Evolutionary conservation across 1,140 invertebrate genomes (phyloP), one percentile per base, ranked within the genome.

Genomic region (Hypothenemus hampei): DNA sequence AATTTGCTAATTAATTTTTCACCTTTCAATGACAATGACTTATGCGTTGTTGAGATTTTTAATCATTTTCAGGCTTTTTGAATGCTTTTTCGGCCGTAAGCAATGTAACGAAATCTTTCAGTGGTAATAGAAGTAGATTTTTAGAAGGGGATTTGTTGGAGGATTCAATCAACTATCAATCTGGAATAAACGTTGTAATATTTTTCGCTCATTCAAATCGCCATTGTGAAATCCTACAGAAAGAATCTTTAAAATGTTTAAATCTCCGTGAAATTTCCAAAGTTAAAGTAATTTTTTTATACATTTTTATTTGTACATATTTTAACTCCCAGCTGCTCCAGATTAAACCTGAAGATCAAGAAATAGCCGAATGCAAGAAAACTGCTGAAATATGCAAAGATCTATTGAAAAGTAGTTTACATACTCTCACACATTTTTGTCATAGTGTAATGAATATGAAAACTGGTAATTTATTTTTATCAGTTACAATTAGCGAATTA

Each of bases 401-500:
- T 22, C 24, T 63, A 8, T 39, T 65, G 1, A 59, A 58, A 50
- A 22, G 50, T 33, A 50, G 59, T 19, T 23, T 65, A 15, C 43
- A 45, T 19, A 44, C 54, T 10, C 44, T 65, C 15, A 58, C 51
- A 7, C 57, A 61, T 31, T 65, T 45, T 47, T 57, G 57, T 22
- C 46, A 58, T 31, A 59, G 56, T 16, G 61, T 51, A 2, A 36
- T 63, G 21, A 61, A 62, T 11, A 63, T 65, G 61, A 65, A 60
- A 43, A 63, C 63, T 35, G 59, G 56, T 62, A 31, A 19, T n/a
- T 13, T n/a, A 0, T 15, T 13, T 50, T 23, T 21, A n/a, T n/a
- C n/a, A 24, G 1, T 10, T 10, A 19, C 19, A 36, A 15, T 29
- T 6, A 29, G 10, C 29, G 13, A 15, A 26, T 16, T 18, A 20